These are phyloP conservation scores for Chironex yamaguchii DNA, from an alignment of 30 jellyfish, hydroid and myxozoan genomes.

Conservation along the genomic window DNA sequence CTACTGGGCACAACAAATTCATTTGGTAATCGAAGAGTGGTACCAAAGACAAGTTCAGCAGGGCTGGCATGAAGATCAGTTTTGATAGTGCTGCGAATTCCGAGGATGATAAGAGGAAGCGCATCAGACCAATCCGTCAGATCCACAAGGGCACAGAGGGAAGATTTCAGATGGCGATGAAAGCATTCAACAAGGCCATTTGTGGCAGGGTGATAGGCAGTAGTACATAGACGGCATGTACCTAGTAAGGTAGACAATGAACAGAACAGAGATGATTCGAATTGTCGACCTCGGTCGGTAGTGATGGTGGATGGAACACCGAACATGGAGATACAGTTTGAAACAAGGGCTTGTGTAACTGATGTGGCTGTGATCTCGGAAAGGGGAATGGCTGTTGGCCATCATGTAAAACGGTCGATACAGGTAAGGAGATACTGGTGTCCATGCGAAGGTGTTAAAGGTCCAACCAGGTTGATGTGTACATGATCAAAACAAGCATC, in stretches of 20 bases:
- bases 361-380: conserved; percentile 31
- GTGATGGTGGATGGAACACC: conserved; percentile 53
- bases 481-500: conserved; percentile 51
- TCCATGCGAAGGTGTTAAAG: conserved; percentile 44
- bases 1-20: too few relatives aligned
- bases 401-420: conserved; percentile 60
- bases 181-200: conserved; percentile 42
- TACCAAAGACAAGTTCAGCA: too few relatives aligned
- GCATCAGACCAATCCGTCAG: conserved; percentile 28
- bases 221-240: conserved; percentile 28
- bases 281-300: conserved; percentile 42
- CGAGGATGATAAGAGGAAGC: conserved; percentile 52
- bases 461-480: conserved; percentile 61
- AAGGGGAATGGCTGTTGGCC: conserved; percentile 50
- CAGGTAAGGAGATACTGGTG: conserved; percentile 27
- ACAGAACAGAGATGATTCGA: conserved; percentile 28
- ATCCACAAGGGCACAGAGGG: conserved; percentile 30
- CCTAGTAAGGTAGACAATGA: neutral
- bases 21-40: too few relatives aligned
- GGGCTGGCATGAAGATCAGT: conserved; percentile 24
- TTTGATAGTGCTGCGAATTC: conserved; percentile 44
- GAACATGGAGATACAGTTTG: conserved; percentile 8
- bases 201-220: conserved; percentile 50
- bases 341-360: neutral
- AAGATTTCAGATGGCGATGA: conserved; percentile 55